phyloP scores from a whole-genome alignment of 2,113 vertebrate genomes.

The Proteles cristata region DNA sequence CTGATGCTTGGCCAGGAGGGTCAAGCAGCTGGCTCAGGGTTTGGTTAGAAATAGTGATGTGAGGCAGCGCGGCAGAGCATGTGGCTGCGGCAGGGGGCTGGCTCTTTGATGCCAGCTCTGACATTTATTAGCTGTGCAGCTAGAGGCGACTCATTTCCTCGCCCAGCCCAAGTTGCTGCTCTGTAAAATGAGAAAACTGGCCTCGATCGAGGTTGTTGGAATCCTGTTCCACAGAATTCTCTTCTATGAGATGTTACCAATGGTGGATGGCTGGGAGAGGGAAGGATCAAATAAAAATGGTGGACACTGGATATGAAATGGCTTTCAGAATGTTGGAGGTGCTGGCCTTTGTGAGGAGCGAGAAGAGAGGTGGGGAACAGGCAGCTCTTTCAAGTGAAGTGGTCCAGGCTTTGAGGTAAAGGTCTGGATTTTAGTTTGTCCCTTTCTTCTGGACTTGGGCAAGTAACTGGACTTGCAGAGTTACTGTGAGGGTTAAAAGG shows the following conservation, averaged over 20 bases:
- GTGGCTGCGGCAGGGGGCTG: fast-evolving
- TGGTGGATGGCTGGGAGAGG: not conserved
- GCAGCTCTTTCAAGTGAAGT: not conserved
- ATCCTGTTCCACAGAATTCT: not conserved
- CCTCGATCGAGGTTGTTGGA: not conserved
- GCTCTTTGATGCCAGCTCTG: not conserved
- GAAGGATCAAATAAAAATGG: not conserved
- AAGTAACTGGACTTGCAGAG: not conserved
- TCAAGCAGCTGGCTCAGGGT: not conserved
- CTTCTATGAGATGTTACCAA: not conserved
- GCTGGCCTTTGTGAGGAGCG: not conserved
- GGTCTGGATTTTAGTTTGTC: not conserved
- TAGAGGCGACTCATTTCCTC: not conserved
- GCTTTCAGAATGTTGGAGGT: not conserved
- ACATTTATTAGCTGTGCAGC: constrained; percentile 9
- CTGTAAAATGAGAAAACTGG: constrained; percentile 12
- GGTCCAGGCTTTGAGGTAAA: not conserved
- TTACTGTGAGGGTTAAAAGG: not conserved
- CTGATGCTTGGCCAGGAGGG: not conserved
- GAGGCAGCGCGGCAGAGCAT: not conserved
- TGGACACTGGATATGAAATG: fast-evolving
- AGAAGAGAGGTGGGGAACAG: not conserved
- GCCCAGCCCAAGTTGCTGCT: not conserved
- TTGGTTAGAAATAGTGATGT: not conserved
- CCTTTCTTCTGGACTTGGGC: not conserved